Percentiles rank a stretch among this genome's conserved stretches.
phyloP scores from a whole-genome alignment of 2,797 vertebrate genomes.

The Selene dorsalis region DNA sequence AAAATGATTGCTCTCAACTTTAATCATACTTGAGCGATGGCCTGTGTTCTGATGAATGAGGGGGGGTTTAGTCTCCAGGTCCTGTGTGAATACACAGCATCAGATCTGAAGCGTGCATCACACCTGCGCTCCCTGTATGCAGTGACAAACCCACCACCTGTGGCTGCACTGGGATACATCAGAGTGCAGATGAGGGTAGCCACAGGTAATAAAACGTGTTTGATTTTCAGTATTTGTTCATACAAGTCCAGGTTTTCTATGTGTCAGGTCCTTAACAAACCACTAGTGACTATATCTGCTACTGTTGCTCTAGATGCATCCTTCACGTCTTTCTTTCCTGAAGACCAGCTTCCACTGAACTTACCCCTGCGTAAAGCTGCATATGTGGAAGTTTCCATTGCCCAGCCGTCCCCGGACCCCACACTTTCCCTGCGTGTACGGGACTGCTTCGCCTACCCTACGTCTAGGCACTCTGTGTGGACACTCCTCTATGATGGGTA shows the following conservation, averaged over 20 bases:
- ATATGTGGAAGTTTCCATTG: constrained; percentile 78
- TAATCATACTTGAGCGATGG: not conserved
- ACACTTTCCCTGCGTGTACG: constrained; percentile 72
- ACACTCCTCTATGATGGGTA: constrained; percentile 79
- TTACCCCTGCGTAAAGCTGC: constrained; percentile 60
- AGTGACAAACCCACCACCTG: constrained; percentile 72
- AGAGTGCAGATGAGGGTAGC: constrained; percentile 81
- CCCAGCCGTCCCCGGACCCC: constrained; percentile 68
- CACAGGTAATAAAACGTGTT: constrained; percentile 61
- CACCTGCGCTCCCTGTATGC: constrained; percentile 42
- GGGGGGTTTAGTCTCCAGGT: constrained; percentile 71
- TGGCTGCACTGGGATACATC: constrained; percentile 70
- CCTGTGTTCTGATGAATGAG: not conserved
- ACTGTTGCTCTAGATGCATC: constrained; percentile 67
- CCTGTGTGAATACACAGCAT: constrained; percentile 68
- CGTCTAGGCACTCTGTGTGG: constrained; percentile 79
- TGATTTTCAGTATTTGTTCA: not conserved
- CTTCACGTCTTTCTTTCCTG: constrained; percentile 73
- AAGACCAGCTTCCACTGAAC: constrained; percentile 74
- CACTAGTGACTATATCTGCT: not conserved
- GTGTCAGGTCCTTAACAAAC: not conserved
- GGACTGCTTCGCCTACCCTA: constrained; percentile 82
- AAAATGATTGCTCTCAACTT: not conserved
- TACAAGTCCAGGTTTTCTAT: not conserved
- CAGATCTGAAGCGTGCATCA: constrained; percentile 51